phyloP scores from a whole-genome alignment of 1,140 invertebrate genomes.

The Coenobita brevimanus region DNA sequence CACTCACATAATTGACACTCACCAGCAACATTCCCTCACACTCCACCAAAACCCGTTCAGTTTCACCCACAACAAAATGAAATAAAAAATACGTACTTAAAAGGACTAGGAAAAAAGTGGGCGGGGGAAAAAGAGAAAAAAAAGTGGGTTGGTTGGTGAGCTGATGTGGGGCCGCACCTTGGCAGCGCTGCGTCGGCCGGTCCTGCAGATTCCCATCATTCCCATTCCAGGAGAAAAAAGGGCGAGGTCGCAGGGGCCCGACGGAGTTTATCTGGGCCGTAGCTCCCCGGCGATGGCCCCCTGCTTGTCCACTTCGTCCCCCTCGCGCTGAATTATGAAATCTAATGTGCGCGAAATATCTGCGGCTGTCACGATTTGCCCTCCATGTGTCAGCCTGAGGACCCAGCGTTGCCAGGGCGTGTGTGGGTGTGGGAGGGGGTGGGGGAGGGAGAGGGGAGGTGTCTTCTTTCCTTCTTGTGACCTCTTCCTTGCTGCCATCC shows the following conservation, averaged over 20 bases:
- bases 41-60: too few relatives aligned
- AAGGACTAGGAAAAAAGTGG: too few relatives aligned
- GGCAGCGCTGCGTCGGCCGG: constrained; percentile 30
- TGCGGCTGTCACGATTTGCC: constrained; percentile 53
- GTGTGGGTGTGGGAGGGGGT: too few relatives aligned
- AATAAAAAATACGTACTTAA: too few relatives aligned
- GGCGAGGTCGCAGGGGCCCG: constrained; percentile 13
- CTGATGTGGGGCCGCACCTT: constrained; percentile 2
- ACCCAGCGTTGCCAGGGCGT: constrained; percentile 16
- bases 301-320: constrained; percentile 29
- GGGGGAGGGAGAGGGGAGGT: too few relatives aligned
- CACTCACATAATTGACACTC: too few relatives aligned
- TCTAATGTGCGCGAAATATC: constrained; percentile 56
- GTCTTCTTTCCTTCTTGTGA: too few relatives aligned
- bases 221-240: constrained; percentile 51
- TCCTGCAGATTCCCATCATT: constrained; percentile 56
- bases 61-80: too few relatives aligned
- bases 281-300: constrained; percentile 46
- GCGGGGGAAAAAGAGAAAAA: neutral
- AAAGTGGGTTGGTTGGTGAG: neutral
- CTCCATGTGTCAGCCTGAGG: constrained; percentile 40
- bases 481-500: too few relatives aligned
- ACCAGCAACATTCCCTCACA: too few relatives aligned
- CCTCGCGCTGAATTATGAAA: constrained; percentile 57
- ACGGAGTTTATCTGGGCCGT: constrained; percentile 44